These are phyloP conservation scores for Bubo scandiacus DNA, from an alignment of 2,113 vertebrate species.

Conservation along the genomic window DNA sequence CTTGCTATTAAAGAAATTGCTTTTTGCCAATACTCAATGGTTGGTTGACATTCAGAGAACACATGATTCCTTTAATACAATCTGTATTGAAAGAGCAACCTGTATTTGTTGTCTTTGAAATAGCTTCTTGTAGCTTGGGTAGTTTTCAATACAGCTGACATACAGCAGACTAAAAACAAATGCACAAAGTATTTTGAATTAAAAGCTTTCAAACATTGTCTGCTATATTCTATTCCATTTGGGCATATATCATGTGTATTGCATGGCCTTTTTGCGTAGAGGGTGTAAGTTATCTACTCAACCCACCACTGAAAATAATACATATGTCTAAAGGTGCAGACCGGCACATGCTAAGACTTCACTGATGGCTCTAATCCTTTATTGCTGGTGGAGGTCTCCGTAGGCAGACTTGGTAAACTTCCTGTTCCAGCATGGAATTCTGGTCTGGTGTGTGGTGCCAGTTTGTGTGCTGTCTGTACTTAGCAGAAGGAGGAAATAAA, in stretches of 20 bases:
- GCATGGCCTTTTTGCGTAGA: background rate
- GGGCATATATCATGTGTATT: background rate
- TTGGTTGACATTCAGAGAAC: slow-evolving; percentile 53
- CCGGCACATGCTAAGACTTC: background rate
- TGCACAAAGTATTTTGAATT: background rate
- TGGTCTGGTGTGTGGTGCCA: background rate
- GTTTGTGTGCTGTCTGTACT: background rate
- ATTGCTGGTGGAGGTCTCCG: background rate
- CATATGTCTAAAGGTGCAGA: background rate
- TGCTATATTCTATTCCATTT: background rate
- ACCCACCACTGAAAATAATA: background rate
- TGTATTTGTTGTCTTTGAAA: slow-evolving; percentile 17
- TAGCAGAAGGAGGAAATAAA: background rate
- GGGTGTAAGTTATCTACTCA: background rate
- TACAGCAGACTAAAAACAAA: background rate
- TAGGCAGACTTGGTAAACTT: background rate
- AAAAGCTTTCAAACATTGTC: background rate
- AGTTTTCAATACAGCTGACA: background rate
- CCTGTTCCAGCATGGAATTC: background rate
- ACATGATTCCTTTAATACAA: slow-evolving; percentile 49
- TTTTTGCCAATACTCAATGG: slow-evolving; percentile 55
- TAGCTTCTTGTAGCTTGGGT: background rate
- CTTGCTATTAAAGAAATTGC: slow-evolving; percentile 68
- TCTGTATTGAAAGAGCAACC: slow-evolving; percentile 50
- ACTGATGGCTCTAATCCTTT: background rate